Percentiles rank a stretch among this genome's conserved stretches.
phyloP scores from a whole-genome alignment of 2,888 invertebrate species.

The Archips xylosteana region DNA sequence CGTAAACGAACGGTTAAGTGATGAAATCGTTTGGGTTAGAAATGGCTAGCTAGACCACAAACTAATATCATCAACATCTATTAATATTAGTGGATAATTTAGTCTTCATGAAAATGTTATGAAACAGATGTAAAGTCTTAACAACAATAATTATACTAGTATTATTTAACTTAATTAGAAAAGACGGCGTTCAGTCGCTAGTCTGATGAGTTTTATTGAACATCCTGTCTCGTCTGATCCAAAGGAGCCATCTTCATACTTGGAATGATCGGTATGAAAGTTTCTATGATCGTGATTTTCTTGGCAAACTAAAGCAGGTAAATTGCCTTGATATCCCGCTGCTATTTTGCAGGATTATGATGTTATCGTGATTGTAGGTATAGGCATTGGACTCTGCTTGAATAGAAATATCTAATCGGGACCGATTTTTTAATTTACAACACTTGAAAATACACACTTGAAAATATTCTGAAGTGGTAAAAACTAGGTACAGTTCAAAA shows the following conservation, averaged over 20 bases:
- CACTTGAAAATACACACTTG: too few relatives aligned
- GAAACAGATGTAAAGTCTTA: neutral
- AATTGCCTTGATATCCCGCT: conserved; percentile 13
- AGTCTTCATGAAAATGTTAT: conserved; percentile 11
- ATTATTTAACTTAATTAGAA: conserved; percentile 29
- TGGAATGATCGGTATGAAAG: conserved; percentile 35
- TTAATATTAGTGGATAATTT: conserved; percentile 3
- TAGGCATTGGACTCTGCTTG: neutral
- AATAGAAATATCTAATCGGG: too few relatives aligned
- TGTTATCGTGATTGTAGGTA: conserved; percentile 24
- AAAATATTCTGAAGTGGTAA: too few relatives aligned
- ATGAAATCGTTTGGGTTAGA: conserved; percentile 36
- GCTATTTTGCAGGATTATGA: conserved; percentile 23
- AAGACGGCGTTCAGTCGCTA: conserved; percentile 33
- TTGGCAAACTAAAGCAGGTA: conserved; percentile 17
- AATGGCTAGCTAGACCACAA: conserved; percentile 28
- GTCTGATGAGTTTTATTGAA: conserved; percentile 20
- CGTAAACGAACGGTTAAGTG: conserved; percentile 33
- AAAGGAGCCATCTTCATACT: conserved; percentile 38
- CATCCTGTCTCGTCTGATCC: conserved; percentile 18
- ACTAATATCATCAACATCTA: conserved; percentile 16
- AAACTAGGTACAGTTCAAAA: too few relatives aligned
- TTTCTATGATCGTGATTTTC: conserved; percentile 29
- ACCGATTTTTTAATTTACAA: too few relatives aligned
- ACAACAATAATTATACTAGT: conserved; percentile 20